phyloP scores from a whole-genome alignment of 2,113 vertebrate genomes.

The Pachycephala philippinensis region DNA sequence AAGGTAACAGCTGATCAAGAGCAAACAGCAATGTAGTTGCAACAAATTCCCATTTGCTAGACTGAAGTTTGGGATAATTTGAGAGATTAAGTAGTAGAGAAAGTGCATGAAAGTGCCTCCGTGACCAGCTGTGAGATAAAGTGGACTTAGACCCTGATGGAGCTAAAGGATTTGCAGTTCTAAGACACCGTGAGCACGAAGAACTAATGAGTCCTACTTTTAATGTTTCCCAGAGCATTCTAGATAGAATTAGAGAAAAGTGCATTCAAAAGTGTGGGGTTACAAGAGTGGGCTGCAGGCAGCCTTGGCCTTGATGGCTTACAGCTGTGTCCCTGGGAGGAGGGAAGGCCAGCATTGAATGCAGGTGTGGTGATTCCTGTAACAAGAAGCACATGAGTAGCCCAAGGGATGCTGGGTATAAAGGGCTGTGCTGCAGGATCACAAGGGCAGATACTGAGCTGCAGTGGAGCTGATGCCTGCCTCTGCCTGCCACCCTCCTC shows the following conservation, averaged over 20 bases:
- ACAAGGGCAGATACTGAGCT: too few species aligned
- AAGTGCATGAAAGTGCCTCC: background rate
- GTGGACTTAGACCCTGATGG: background rate
- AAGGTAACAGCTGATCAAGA: background rate
- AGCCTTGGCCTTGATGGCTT: too few species aligned
- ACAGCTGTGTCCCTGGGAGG: too few species aligned
- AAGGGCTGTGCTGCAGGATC: too few species aligned
- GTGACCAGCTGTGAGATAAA: background rate
- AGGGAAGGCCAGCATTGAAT: too few species aligned
- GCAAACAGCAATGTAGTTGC: background rate
- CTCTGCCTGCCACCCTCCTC: too few species aligned
- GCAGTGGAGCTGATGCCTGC: too few species aligned
- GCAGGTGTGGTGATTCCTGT: too few species aligned
- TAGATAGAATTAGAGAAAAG: background rate
- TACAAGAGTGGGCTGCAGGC: too few species aligned
- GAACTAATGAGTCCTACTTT: background rate
- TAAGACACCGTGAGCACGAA: accelerated
- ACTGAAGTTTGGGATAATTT: background rate
- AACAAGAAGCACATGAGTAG: too few species aligned
- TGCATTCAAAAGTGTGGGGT: background rate
- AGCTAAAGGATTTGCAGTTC: background rate
- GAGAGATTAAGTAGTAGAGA: background rate
- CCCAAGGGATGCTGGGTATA: too few species aligned
- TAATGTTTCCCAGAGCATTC: background rate
- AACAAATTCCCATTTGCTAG: background rate